Conservation (phyloP, 2,888 invertebrate genomes). For the Rhagium mordax region DNA sequence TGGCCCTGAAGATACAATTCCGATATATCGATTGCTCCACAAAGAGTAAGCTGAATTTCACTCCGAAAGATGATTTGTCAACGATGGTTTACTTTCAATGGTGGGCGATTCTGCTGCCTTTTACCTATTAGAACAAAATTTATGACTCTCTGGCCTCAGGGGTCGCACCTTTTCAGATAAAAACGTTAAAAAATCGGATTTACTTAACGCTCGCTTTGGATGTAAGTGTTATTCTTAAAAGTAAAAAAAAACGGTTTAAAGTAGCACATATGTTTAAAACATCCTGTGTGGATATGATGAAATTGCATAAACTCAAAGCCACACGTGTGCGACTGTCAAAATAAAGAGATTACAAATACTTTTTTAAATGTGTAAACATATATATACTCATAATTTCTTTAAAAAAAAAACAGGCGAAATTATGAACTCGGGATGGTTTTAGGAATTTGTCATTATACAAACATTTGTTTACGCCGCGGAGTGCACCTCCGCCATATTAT, state of each 20-base stretch:
- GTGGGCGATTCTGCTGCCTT: neutral
- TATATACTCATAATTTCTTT: neutral
- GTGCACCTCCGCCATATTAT: no score
- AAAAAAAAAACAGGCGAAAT: neutral
- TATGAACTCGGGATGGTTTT: neutral
- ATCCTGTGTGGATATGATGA: conserved; percentile 6
- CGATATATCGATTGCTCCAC: neutral
- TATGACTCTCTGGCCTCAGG: conserved; percentile 1
- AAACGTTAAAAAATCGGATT: neutral
- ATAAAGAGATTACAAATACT: neutral
- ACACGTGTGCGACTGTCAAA: neutral
- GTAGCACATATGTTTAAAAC: neutral
- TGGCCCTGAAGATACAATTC: neutral
- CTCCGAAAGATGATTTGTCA: conserved; percentile 24
- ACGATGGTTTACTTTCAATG: conserved; percentile 22
- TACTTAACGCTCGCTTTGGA: neutral
- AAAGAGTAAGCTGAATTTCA: neutral
- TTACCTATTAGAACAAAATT: conserved; percentile 1
- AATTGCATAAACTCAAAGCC: neutral
- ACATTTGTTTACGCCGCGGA: neutral
- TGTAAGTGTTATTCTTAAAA: neutral
- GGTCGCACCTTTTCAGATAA: conserved; percentile 16
- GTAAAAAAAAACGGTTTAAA: neutral
- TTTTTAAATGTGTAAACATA: neutral
- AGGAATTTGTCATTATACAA: neutral